Evolutionary conservation across 2,113 vertebrate genomes (phyloP).

Genomic region (Amphilophus citrinellus): DNA sequence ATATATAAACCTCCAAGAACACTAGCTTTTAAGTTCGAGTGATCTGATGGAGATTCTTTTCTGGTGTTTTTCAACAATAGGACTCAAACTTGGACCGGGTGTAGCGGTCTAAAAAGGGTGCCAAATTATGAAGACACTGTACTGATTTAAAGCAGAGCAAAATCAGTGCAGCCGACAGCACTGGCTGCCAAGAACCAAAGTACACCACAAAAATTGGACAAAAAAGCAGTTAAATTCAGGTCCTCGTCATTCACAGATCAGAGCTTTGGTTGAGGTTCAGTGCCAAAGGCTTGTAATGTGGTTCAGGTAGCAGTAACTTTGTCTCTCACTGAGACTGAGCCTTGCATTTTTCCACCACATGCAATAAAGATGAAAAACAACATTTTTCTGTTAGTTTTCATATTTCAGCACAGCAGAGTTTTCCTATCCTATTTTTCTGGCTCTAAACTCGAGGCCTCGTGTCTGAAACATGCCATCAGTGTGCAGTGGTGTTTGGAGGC

Average conservation of each 20-base stretch:
- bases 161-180: rapidly evolving
- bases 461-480: neutral
- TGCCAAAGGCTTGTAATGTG: neutral
- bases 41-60: neutral
- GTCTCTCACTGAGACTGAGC: too few relatives aligned
- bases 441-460: neutral
- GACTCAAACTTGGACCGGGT: neutral
- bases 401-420: neutral
- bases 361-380: too few relatives aligned
- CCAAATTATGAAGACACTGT: neutral
- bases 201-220: neutral
- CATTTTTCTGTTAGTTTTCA: neutral
- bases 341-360: too few relatives aligned
- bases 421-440: neutral
- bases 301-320: neutral
- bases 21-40: neutral
- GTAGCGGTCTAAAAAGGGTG: neutral
- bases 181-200: neutral
- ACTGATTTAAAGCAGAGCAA: neutral
- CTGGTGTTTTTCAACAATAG: neutral
- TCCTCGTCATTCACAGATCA: neutral
- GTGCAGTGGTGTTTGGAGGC: neutral
- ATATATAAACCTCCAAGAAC: neutral
- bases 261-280: neutral
- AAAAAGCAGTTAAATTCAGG: neutral